Evolutionary conservation across 2,113 vertebrate species (phyloP), one percentile per base, ranked within the genome.

Genomic region (Onychostoma macrolepis): DNA sequence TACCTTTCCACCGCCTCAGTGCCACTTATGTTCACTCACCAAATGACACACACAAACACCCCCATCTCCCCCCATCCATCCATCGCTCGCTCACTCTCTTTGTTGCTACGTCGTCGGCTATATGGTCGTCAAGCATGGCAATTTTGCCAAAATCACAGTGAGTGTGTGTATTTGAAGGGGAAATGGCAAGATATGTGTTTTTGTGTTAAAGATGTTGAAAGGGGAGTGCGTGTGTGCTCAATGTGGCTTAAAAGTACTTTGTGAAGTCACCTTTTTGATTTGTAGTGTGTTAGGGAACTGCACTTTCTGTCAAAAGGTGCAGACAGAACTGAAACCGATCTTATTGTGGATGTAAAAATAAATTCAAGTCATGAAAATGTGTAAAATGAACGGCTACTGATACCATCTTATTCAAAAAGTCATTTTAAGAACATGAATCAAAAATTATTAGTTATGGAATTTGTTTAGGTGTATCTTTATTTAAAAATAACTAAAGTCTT

Each of bases 11-110:
- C 90, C 83, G 91, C 93, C 93, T 91, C 90, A 88, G 89, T 94
- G 90, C 93, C 94, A 94, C 93, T 94, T 94, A 94, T 92, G 93
- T 93, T 93, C 93, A 94, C 93, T 94, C 92, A 92, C 90, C 92
- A 94, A 93, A 94, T 93, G 89, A 93, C 93, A 93, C 89, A 90
- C 41, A 69, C 71, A 91, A 89, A 83, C 79, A 91, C 87, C 80
- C 69, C 56, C 33, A 72, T 61, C 81, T 63, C 43, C 36, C 84
- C 63, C 86, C 69, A 63, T 83, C 80, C 61, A 72, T 89, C 84
- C 81, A 67, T 58, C 33, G n/a, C 28, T 84, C 12, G 6, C 63
- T 19, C 26, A 8, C 41, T 41, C 72, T 78, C 78, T 71, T 76
- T 56, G 85, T 90, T 89, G 89, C 89, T 87, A 84, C 69, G 90